Evolutionary conservation across 1,140 invertebrate species (phyloP).

Genomic region (Goniozus legneri): DNA sequence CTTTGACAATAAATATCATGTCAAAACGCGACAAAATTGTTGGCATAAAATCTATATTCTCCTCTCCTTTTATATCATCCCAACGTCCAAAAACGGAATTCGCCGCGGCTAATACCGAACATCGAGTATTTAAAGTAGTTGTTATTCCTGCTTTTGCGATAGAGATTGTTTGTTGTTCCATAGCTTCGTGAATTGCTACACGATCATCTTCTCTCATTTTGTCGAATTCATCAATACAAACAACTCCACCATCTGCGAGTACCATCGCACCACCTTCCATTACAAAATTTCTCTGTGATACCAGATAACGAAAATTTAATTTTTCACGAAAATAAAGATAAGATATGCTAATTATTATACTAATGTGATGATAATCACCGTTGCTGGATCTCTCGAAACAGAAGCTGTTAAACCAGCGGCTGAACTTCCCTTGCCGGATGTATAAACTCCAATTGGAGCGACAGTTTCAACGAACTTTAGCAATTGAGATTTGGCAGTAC

Average conservation of each 20-base stretch:
- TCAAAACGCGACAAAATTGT: slow-evolving; percentile 99
- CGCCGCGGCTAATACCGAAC: slow-evolving; percentile 96
- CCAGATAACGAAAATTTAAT: slow-evolving; percentile 18
- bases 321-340: not conserved
- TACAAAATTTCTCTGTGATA: slow-evolving; percentile 86
- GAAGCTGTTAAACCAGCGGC: slow-evolving; percentile 98
- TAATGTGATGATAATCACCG: slow-evolving; percentile 69
- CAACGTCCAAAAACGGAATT: slow-evolving; percentile 98
- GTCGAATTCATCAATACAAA: slow-evolving; percentile 99
- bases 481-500: slow-evolving; percentile 97
- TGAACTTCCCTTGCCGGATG: slow-evolving; percentile 97
- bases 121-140: slow-evolving; percentile 96
- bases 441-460: slow-evolving; percentile 95
- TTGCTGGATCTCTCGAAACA: slow-evolving; percentile 87
- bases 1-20: slow-evolving; percentile 99
- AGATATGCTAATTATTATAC: not conserved
- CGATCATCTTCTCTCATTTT: slow-evolving; percentile 99
- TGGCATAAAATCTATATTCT: slow-evolving; percentile 99
- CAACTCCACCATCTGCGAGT: slow-evolving; percentile 96
- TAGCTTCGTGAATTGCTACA: slow-evolving; percentile 99
- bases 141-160: slow-evolving; percentile 99
- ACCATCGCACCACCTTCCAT: slow-evolving; percentile 99
- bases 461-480: slow-evolving; percentile 97
- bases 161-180: slow-evolving; percentile 99
- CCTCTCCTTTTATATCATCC: slow-evolving; percentile 97